Conservation (phyloP, 2,888 invertebrate species). For the Mamestra brassicae region DNA sequence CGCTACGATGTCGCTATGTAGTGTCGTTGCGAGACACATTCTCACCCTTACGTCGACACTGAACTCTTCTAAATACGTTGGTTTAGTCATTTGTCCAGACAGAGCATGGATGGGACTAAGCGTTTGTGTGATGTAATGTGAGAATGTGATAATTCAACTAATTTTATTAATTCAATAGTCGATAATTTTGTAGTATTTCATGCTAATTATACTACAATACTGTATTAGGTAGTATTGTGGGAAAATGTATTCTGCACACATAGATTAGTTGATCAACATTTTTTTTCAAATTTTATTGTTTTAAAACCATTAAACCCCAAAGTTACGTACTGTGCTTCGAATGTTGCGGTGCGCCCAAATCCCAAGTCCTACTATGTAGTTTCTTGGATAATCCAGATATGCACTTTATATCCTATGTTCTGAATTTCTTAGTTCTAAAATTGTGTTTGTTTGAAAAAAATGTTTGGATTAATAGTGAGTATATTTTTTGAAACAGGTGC, state of each 20-base stretch:
- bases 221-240: conserved; percentile 73
- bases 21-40: conserved; percentile 81
- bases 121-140: conserved; percentile 81
- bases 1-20: conserved; percentile 80
- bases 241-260: conserved; percentile 89
- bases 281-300: conserved; percentile 67
- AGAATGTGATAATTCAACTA: conserved; percentile 80
- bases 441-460: conserved; percentile 49
- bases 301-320: conserved; percentile 69
- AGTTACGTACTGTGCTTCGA: conserved; percentile 70
- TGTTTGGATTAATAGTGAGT: conserved; percentile 38
- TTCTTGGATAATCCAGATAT: conserved; percentile 90
- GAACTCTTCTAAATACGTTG: conserved; percentile 44
- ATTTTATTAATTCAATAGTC: conserved; percentile 67
- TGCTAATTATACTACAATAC: conserved; percentile 71
- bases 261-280: conserved; percentile 70
- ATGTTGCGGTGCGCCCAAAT: conserved; percentile 71
- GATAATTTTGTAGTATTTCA: conserved; percentile 72
- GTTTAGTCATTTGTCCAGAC: conserved; percentile 51
- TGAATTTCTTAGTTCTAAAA: conserved; percentile 40
- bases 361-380: conserved; percentile 72
- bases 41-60: conserved; percentile 82
- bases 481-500: conserved; percentile 92
- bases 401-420: conserved; percentile 72
- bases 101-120: conserved; percentile 64